These are phyloP conservation scores for Metridium senile DNA, from an alignment of 92 coral and sea anemone species.

Conservation along the genomic window DNA sequence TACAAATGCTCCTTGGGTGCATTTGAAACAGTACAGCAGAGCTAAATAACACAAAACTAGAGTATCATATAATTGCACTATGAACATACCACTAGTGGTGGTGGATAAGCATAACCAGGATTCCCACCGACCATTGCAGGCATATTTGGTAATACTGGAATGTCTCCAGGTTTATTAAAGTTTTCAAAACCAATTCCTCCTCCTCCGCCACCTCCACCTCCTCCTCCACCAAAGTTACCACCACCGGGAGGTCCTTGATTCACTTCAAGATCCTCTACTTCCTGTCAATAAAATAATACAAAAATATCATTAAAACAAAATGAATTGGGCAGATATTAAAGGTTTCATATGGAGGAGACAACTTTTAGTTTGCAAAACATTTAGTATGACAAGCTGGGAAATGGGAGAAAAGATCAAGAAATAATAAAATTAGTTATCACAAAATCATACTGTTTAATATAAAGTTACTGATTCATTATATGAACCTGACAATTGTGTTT, in stretches of 20 bases:
- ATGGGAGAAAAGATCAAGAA: too few relatives aligned
- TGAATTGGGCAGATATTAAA: not conserved
- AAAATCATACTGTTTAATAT: too few relatives aligned
- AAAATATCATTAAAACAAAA: not conserved
- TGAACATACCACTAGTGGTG: conserved; percentile 27
- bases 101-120: conserved; percentile 78
- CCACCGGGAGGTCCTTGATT: conserved; percentile 23
- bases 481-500: too few relatives aligned
- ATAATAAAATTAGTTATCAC: too few relatives aligned
- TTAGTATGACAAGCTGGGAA: too few relatives aligned
- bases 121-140: conserved; percentile 76
- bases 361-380: too few relatives aligned
- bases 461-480: too few relatives aligned
- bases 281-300: conserved; percentile 21
- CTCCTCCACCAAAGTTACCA: conserved; percentile 25
- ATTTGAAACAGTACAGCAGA: too few relatives aligned
- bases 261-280: conserved; percentile 54
- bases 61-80: too few relatives aligned
- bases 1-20: too few relatives aligned
- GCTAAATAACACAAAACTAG: too few relatives aligned
- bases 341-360: too few relatives aligned
- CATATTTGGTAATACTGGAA: conserved; percentile 60
- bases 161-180: conserved; percentile 51
- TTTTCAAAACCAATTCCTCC: conserved; percentile 67
- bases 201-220: conserved; percentile 63